Evolutionary conservation across 2,797 vertebrate species (phyloP).

Genomic region (Rhynchonycteris naso): DNA sequence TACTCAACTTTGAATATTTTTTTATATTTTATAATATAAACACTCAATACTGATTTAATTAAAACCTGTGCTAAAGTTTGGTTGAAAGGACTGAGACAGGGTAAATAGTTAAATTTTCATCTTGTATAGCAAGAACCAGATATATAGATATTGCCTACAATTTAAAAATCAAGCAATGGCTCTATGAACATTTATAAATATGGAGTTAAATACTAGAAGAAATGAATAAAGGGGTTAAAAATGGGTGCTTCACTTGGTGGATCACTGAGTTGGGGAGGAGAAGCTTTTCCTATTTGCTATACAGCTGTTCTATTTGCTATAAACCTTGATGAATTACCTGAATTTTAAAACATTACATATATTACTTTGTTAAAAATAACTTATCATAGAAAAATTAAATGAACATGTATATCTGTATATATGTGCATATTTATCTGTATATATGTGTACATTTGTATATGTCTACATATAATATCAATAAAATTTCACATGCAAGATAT

Average conservation of each 20-base stretch:
- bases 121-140: not conserved
- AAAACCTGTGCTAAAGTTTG: not conserved
- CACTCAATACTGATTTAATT: not conserved
- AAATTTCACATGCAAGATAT: not conserved
- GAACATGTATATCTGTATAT: not conserved
- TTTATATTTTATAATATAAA: not conserved
- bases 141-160: not conserved
- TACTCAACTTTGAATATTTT: not conserved
- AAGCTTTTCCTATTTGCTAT: too few species aligned
- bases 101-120: not conserved
- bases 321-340: not conserved
- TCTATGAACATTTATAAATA: not conserved
- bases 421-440: not conserved
- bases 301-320: not conserved
- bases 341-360: not conserved
- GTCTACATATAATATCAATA: not conserved
- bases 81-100: not conserved
- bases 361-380: constrained; percentile 8
- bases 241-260: not conserved
- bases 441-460: not conserved
- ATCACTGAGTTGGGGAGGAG: not conserved
- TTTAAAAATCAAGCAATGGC: not conserved
- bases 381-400: not conserved
- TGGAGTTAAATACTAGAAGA: not conserved
- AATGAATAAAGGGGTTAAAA: not conserved